Percentiles rank a stretch among this genome's conserved stretches.
phyloP scores from a whole-genome alignment of 2,888 invertebrate species.

The Bedellia somnulentella region DNA sequence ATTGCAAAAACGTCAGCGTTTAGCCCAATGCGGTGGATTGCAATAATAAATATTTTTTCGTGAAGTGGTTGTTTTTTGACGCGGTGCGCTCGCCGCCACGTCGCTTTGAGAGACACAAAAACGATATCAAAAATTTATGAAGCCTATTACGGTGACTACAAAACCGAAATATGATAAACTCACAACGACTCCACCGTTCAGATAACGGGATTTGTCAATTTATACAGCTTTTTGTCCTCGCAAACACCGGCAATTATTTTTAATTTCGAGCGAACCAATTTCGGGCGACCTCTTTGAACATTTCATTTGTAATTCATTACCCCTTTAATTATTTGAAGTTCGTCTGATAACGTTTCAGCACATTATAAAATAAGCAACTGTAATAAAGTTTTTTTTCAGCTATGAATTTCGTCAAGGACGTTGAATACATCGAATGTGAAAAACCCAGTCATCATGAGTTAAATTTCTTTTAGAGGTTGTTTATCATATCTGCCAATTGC shows the following conservation, averaged over 20 bases:
- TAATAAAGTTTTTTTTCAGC: too few species aligned
- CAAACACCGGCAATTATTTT: conserved; percentile 29
- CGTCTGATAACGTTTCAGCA: too few species aligned
- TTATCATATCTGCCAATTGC: too few species aligned
- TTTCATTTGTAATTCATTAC: too few species aligned
- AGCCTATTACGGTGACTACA: conserved; percentile 37
- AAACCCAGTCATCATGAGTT: too few species aligned
- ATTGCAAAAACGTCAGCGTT: not conserved
- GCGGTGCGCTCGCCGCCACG: conserved; percentile 10
- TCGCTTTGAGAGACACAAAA: conserved; percentile 28
- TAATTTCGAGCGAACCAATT: conserved; percentile 15
- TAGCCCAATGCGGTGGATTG: conserved; percentile 1
- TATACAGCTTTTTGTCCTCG: conserved; percentile 20
- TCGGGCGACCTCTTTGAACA: too few species aligned
- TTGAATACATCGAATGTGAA: too few species aligned
- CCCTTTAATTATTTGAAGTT: too few species aligned
- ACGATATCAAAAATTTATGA: conserved; percentile 50
- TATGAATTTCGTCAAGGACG: too few species aligned
- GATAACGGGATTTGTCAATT: conserved; percentile 40
- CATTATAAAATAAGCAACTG: too few species aligned
- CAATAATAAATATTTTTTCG: conserved; percentile 13
- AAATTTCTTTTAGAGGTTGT: too few species aligned
- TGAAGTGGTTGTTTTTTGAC: conserved; percentile 12
- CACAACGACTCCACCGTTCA: conserved; percentile 15
- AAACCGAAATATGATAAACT: conserved; percentile 41